Conservation (phyloP, 1,140 invertebrate species). For the Globodera ellingtonae region DNA sequence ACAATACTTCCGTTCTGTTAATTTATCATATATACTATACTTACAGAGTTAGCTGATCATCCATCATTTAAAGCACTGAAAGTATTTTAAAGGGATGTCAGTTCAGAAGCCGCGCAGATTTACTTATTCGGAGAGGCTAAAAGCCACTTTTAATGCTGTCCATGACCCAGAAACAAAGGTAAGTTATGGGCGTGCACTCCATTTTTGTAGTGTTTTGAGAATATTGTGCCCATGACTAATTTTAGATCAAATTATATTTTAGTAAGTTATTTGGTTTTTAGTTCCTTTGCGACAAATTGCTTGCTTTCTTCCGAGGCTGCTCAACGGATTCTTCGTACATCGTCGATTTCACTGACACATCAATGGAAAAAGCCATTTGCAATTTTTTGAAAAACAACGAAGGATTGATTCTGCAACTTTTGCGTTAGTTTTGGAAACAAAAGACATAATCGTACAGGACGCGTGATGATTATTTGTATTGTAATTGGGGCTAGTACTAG, state of each 20-base stretch:
- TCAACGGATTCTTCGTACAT: neutral
- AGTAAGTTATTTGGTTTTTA: too few relatives aligned
- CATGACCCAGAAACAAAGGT: conserved; percentile 23
- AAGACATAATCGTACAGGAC: too few relatives aligned
- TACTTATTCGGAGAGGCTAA: conserved; percentile 21
- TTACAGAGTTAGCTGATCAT: neutral
- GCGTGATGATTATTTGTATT: too few relatives aligned
- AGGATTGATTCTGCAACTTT: neutral
- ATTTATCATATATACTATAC: neutral
- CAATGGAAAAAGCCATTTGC: neutral
- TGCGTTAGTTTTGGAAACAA: neutral
- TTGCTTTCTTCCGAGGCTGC: conserved; percentile 12
- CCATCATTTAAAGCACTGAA: neutral
- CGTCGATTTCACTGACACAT: conserved; percentile 20
- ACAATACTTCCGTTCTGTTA: neutral
- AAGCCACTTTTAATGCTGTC: conserved; percentile 16
- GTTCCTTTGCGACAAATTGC: conserved; percentile 19
- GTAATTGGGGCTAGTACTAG: neutral
- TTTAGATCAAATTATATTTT: too few relatives aligned
- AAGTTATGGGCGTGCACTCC: too few relatives aligned
- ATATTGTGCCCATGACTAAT: too few relatives aligned
- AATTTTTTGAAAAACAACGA: conserved; percentile 5
- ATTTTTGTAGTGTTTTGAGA: too few relatives aligned
- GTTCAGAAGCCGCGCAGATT: conserved; percentile 22
- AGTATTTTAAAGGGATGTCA: neutral